Percentiles rank a stretch among this genome's conserved stretches.
Evolutionary conservation across 2,888 invertebrate species (phyloP).

Genomic region (Ommatoiulus sabulosus): DNA sequence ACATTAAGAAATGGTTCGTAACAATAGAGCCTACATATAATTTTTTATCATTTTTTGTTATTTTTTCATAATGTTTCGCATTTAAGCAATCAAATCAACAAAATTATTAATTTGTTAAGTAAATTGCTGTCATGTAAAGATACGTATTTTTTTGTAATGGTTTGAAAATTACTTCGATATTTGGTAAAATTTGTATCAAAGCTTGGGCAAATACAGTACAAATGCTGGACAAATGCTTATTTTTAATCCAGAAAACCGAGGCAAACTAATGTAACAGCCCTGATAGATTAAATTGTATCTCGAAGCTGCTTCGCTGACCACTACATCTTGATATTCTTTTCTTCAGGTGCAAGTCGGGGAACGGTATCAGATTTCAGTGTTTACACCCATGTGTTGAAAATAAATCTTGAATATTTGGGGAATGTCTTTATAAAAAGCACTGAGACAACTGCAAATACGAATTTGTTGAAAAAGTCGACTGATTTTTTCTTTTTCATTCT

Average conservation of each 20-base stretch:
- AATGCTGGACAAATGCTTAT: not conserved
- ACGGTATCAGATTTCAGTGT: not conserved
- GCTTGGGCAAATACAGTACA: not conserved
- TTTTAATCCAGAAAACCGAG: not conserved
- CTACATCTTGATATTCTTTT: slow-evolving; percentile 5
- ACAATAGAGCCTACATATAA: no score
- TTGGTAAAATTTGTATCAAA: not conserved
- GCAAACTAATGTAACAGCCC: not conserved
- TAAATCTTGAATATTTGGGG: not conserved
- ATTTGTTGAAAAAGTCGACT: not conserved
- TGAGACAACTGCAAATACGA: not conserved
- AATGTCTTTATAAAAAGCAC: slow-evolving; percentile 2
- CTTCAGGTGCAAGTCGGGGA: slow-evolving; percentile 10
- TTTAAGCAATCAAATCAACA: no score
- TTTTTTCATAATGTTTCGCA: no score
- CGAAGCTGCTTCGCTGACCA: not conserved
- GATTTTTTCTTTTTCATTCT: not conserved
- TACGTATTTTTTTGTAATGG: no score
- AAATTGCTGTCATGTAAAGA: no score
- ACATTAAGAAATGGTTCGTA: not conserved
- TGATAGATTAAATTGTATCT: not conserved
- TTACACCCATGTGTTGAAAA: not conserved
- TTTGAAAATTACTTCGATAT: no score
- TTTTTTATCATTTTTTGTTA: no score
- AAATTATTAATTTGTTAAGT: no score